Evolutionary conservation across 2,888 invertebrate genomes (phyloP).

Genomic region (Caenorhabditis imperialis): DNA sequence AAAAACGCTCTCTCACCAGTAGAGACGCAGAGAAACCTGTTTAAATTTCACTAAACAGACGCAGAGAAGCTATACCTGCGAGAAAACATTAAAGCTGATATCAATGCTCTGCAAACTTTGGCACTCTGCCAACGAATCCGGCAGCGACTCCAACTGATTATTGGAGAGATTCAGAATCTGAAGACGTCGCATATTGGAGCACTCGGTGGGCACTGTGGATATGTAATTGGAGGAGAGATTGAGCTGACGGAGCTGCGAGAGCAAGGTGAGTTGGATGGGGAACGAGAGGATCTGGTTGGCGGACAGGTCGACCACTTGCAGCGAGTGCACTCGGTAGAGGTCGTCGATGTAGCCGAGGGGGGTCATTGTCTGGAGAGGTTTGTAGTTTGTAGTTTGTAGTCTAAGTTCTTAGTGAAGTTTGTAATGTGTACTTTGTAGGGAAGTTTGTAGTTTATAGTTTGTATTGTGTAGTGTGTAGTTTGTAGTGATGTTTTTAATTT

Average conservation of each 20-base stretch:
- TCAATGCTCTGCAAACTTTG: conserved; percentile 57
- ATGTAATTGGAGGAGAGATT: conserved; percentile 68
- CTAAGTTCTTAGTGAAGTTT: no score
- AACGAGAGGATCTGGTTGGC: conserved; percentile 79
- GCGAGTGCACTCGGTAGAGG: conserved; percentile 78
- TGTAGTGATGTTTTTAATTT: no score
- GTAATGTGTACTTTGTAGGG: no score
- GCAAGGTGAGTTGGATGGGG: conserved; percentile 78
- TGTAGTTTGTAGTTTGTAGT: no score
- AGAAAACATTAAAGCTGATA: conserved; percentile 71
- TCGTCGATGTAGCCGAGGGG: conserved; percentile 80
- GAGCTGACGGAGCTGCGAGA: conserved; percentile 60
- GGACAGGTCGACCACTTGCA: conserved; percentile 79
- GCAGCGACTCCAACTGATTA: conserved; percentile 66
- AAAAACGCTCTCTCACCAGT: background rate
- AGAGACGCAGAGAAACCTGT: no score
- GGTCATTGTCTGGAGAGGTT: conserved; percentile 16
- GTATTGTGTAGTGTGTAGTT: no score
- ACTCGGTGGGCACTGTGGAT: conserved; percentile 76
- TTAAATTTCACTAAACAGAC: no score
- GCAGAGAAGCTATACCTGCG: conserved; percentile 43
- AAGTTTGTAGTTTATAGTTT: no score
- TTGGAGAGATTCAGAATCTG: conserved; percentile 67
- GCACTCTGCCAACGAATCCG: conserved; percentile 62
- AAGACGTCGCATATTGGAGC: conserved; percentile 65